Evolutionary conservation across 2,113 vertebrate species (phyloP), one percentile per base, ranked within the genome.

Genomic region (Alaudala cheleensis): DNA sequence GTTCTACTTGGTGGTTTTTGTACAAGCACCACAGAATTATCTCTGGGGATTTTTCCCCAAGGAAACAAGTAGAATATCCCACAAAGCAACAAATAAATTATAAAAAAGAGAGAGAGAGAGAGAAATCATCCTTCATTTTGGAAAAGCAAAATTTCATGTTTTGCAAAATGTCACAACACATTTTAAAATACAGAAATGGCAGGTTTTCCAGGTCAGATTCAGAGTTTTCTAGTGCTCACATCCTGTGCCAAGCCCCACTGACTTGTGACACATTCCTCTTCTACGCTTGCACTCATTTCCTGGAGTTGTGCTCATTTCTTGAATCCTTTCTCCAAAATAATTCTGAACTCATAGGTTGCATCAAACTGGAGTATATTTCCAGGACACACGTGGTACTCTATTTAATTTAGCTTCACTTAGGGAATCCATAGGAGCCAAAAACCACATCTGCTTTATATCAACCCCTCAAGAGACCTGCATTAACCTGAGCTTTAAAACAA

Each of bases 401-500:
- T 57, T 83, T 77, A 51, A 78, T 83, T 91, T 47, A 51, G 13
- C 45, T 61, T 87, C 23, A 39, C 58, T 70, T 45, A 62, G 39
- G 58, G 64, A 82, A 92, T 54, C 39, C 2, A 5, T 51, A 70
- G 65, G 34, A 65, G 33, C 66, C 47, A 61, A 80, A 78, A 72
- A 9, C 0, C 33, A 39, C 14, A 31, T 13, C 73, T 87, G 61
- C 74, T 85, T 90, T 61, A 6, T 13, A 71, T 72, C 49, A 76
- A 0, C 42, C 40, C 84, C 78, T 84, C 67, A 23, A 71, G 73
- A 71, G 24, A 33, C 47, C 71, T 76, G 14, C 62, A 64, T 86
- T 94, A 93, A 89, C 56, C 65, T 72, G 51, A 78, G 47, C 91
- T 93, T 92, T 94, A 81, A 89, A 93, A 88, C 77, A 86, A 56